A percentile compares a stretch with the other conserved stretches of the same genome.
phyloP scores from a whole-genome alignment of 2,113 vertebrate species.

The Lophius piscatorius region DNA sequence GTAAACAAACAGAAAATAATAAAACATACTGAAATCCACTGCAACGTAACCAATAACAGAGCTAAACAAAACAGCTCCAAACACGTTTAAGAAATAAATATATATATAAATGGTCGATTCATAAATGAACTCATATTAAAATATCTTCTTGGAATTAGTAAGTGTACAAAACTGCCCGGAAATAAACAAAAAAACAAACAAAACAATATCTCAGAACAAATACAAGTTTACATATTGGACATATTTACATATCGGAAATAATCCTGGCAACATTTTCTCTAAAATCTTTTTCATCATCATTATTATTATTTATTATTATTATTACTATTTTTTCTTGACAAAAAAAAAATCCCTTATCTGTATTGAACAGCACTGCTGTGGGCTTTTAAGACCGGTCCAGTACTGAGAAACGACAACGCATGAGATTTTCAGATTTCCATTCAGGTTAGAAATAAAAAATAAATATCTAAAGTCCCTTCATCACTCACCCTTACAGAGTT shows the following conservation, averaged over 20 bases:
- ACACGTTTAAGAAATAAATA: slow-evolving; percentile 97
- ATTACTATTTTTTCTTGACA: slow-evolving; percentile 64
- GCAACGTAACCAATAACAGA: slow-evolving; percentile 89
- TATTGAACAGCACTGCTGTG: slow-evolving; percentile 71
- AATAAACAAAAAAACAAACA: slow-evolving; percentile 79
- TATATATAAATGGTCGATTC: slow-evolving; percentile 90
- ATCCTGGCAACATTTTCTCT: slow-evolving; percentile 85
- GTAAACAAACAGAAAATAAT: slow-evolving; percentile 82
- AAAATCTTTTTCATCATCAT: slow-evolving; percentile 74
- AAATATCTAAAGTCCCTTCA: slow-evolving; percentile 68
- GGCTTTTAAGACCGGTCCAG: slow-evolving; percentile 61
- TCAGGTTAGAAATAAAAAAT: slow-evolving; percentile 51
- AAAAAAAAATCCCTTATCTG: slow-evolving; percentile 66
- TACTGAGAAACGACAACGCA: slow-evolving; percentile 75
- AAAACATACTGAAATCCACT: slow-evolving; percentile 85
- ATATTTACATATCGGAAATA: slow-evolving; percentile 92
- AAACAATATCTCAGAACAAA: slow-evolving; percentile 84
- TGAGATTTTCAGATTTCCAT: slow-evolving; percentile 69
- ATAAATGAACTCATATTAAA: slow-evolving; percentile 95
- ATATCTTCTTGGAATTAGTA: slow-evolving; percentile 93
- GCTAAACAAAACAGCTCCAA: slow-evolving; percentile 87
- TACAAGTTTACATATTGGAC: slow-evolving; percentile 94
- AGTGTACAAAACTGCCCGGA: slow-evolving; percentile 92
- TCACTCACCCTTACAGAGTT: slow-evolving; percentile 46
- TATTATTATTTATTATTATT: slow-evolving; percentile 21